phyloP scores from a whole-genome alignment of 2,888 invertebrate species.

The Agrotis segetum region DNA sequence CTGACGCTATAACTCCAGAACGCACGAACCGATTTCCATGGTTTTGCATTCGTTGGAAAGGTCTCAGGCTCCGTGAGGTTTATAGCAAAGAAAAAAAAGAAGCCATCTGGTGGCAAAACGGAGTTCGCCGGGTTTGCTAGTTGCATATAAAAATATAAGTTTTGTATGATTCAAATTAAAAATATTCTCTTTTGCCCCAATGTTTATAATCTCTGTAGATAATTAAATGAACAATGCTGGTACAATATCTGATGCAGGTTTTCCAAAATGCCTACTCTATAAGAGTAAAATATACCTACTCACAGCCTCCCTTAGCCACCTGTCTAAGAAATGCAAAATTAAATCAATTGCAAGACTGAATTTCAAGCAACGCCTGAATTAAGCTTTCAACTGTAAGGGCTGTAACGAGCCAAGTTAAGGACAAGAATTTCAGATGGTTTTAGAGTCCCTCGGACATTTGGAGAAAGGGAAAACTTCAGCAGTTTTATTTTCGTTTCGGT shows the following conservation, averaged over 20 bases:
- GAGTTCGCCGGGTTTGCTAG: too few species aligned
- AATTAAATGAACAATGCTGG: not conserved
- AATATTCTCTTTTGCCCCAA: too few species aligned
- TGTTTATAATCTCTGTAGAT: not conserved
- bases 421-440: conserved; percentile 58
- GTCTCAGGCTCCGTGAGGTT: too few species aligned
- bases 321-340: conserved; percentile 78
- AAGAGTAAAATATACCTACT: conserved; percentile 48
- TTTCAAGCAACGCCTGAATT: conserved; percentile 69
- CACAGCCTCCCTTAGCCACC: conserved; percentile 69
- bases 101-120: too few species aligned
- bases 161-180: not conserved
- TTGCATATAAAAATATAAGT: too few species aligned
- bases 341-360: conserved; percentile 77
- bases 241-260: not conserved
- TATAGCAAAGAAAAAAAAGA: too few species aligned
- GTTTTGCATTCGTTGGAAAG: too few species aligned
- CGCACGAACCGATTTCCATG: too few species aligned
- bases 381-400: conserved; percentile 62
- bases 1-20: too few species aligned
- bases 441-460: conserved; percentile 48
- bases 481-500: conserved; percentile 28
- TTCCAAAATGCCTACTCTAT: conserved; percentile 37
- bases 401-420: conserved; percentile 65
- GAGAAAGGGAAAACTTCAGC: conserved; percentile 34